Evolutionary conservation across 2,888 invertebrate species (phyloP), one percentile per base, ranked within the genome.

Genomic region (Geotrupes spiniger): DNA sequence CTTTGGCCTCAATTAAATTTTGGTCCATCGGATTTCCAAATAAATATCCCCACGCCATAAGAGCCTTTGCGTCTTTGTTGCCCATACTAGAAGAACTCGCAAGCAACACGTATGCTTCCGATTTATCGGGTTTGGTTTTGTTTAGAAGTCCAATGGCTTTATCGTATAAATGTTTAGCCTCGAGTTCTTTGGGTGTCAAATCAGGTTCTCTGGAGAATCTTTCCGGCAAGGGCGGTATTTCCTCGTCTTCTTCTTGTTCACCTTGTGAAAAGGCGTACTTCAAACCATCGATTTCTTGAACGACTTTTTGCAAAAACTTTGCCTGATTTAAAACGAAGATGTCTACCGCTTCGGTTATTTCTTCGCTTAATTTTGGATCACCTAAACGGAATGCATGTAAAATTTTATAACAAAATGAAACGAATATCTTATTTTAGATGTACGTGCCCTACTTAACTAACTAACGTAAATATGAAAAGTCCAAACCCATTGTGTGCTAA

Each of bases 21-120:
- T 92, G 83, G 29, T 82, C 79, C 9, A 90, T 75, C 50, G 82
- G 88, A 64, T 81, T 89, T 0, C 97, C 97, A 61, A 93, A 84
- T 4, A 98, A 72, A 60, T 88, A 81, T 0, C 89, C 89, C 90
- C 95, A 94, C 0, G 94, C 95, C 3, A 96, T 72, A 67, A 88
- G 80, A 50, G 92, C 89, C 68, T 85, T 82, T 0, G 97, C 92
- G 38, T 87, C 85, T 0, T 76, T 71, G 69, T 95, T 92, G 29
- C 92, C 92, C 46, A 84, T 76, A 33, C 84, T 83, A 0, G 94
- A 89, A 0, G 97, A 91, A 58, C 85, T 79, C 31, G 84, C 79
- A 25, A 98, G 76, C 42, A 91, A 75, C 27, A 84, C 78, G 60
- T 90, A 91, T 0, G 91, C 92, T 41, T 81, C 81, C 1, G 78